Conservation (phyloP, 2,797 vertebrate genomes). For the Threskiornis aethiopicus region DNA sequence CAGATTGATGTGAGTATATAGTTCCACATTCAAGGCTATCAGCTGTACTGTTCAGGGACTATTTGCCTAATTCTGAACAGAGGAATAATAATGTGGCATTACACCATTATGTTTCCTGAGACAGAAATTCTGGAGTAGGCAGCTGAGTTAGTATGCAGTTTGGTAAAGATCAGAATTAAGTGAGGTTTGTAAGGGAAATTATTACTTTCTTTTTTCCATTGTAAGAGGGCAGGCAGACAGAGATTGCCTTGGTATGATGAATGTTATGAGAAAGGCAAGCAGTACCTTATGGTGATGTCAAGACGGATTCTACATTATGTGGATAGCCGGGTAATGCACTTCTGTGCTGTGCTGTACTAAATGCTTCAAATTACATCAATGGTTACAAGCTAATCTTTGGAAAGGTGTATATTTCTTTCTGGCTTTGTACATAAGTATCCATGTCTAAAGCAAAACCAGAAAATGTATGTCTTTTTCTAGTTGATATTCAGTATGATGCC, state of each 20-base stretch:
- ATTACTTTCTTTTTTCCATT: neutral
- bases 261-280: neutral
- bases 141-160: neutral
- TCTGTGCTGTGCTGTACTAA: neutral
- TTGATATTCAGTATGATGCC: neutral
- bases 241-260: neutral
- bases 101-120: neutral
- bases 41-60: neutral
- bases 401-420: neutral
- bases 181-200: neutral
- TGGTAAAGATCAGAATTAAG: neutral
- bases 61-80: neutral
- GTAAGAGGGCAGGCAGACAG: neutral
- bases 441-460: neutral
- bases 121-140: neutral
- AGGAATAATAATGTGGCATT: neutral
- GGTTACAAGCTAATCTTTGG: neutral
- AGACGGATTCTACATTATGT: neutral
- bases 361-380: neutral
- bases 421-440: neutral
- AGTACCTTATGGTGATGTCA: neutral
- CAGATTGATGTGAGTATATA: no score
- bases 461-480: neutral
- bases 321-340: neutral
- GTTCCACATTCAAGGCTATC: neutral